These are phyloP conservation scores for Melanerpes aurifrons DNA, from an alignment of 2,113 vertebrate species.

Conservation along the genomic window DNA sequence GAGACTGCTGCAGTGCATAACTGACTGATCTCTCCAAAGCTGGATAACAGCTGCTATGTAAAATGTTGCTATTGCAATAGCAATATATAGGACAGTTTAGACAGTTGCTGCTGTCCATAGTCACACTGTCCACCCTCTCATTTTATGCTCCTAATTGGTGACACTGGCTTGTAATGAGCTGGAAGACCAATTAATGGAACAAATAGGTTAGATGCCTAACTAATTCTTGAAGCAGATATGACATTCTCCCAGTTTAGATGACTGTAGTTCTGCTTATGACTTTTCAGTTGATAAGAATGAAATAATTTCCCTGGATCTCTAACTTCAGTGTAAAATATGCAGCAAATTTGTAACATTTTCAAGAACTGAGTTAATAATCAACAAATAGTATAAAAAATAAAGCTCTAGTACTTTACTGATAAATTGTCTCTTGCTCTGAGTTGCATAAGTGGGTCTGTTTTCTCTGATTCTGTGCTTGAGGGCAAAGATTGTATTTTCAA, in stretches of 20 bases:
- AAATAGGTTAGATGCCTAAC: neutral
- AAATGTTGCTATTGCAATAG: neutral
- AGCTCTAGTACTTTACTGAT: neutral
- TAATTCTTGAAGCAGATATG: neutral
- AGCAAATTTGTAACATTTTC: neutral
- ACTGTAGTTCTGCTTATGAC: neutral
- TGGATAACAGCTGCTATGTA: neutral
- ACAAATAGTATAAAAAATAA: neutral
- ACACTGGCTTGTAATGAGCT: neutral
- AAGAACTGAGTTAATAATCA: neutral
- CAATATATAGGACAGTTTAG: neutral
- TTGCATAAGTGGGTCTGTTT: neutral
- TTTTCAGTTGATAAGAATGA: neutral
- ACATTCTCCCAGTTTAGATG: neutral
- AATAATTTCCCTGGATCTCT: neutral
- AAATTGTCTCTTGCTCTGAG: neutral
- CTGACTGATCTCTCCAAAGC: neutral
- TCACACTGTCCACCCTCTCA: neutral
- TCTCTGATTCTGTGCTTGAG: neutral
- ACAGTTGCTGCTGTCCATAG: neutral
- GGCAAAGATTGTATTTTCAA: neutral
- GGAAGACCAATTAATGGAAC: neutral
- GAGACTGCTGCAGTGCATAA: neutral
- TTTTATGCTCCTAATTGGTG: neutral
- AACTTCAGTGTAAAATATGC: neutral